phyloP scores from a whole-genome alignment of 2,113 vertebrate genomes.

The Tragelaphus scriptus region DNA sequence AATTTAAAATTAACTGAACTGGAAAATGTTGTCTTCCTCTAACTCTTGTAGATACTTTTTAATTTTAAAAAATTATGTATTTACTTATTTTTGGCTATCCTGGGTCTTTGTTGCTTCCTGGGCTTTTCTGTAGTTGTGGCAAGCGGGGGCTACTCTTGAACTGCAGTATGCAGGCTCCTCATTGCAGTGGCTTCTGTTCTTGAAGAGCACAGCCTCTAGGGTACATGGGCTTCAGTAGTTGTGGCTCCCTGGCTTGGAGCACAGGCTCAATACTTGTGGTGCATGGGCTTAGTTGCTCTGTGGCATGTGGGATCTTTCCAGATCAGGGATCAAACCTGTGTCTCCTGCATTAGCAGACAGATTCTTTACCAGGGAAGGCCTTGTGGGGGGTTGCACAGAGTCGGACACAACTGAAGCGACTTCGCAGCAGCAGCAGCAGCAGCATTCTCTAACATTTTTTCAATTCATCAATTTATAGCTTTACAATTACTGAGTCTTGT shows the following conservation, averaged over 20 bases:
- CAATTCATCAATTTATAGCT: not conserved
- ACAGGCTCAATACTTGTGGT: not conserved
- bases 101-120: not conserved
- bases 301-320: not conserved
- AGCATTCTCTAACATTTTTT: not conserved
- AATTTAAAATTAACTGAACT: not conserved
- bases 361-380: not conserved
- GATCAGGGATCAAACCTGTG: not conserved
- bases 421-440: no score
- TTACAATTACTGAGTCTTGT: not conserved
- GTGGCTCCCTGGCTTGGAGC: fast-evolving
- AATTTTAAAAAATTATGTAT: not conserved
- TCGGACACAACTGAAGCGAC: no score
- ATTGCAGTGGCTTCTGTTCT: not conserved
- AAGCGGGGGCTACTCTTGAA: not conserved
- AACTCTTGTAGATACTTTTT: not conserved
- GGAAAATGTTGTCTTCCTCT: not conserved
- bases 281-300: not conserved
- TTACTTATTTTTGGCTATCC: not conserved
- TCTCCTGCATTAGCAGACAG: not conserved
- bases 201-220: not conserved
- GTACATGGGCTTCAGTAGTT: not conserved
- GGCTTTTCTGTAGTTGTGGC: not conserved
- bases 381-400: not conserved
- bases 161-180: not conserved